Percentiles rank a stretch among this genome's conserved stretches.
phyloP scores from a whole-genome alignment of 1,140 invertebrate species.

The Pantala flavescens region DNA sequence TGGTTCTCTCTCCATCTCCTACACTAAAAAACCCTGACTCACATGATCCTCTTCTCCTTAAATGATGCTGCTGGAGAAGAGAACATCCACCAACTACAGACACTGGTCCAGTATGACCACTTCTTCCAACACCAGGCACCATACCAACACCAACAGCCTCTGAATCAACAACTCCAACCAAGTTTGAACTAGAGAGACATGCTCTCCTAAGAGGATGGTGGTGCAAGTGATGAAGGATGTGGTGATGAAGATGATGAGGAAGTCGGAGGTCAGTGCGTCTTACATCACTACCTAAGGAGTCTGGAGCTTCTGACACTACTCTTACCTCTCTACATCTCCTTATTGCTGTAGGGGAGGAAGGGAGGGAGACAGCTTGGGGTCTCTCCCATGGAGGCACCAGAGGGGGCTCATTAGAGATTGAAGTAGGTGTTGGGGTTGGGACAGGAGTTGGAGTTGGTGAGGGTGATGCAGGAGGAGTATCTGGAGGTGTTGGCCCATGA shows the following conservation, averaged over 20 bases:
- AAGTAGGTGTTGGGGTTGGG: not conserved
- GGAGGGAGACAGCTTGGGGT: slow-evolving; percentile 24
- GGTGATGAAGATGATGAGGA: not conserved
- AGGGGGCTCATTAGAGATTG: not conserved
- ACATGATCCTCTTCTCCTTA: slow-evolving; percentile 66
- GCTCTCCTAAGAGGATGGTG: slow-evolving; percentile 16
- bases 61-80: slow-evolving; percentile 25
- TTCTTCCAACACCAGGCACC: not conserved
- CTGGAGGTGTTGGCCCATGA: slow-evolving; percentile 19
- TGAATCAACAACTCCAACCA: not conserved
- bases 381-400: not conserved
- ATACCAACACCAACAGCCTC: not conserved
- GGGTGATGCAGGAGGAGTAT: slow-evolving; percentile 18
- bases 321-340: slow-evolving; percentile 32
- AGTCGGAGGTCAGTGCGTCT: not conserved
- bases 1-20: slow-evolving; percentile 50
- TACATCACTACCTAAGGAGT: slow-evolving; percentile 12
- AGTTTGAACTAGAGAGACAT: not conserved
- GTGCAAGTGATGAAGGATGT: slow-evolving; percentile 16
- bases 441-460: slow-evolving; percentile 9
- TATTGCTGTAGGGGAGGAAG: slow-evolving; percentile 24
- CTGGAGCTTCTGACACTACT: slow-evolving; percentile 11
- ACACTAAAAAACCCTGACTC: slow-evolving; percentile 81
- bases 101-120: not conserved
- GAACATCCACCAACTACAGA: not conserved